Evolutionary conservation across 2,113 vertebrate species (phyloP).

Genomic region (Kobus ellipsiprymnus): DNA sequence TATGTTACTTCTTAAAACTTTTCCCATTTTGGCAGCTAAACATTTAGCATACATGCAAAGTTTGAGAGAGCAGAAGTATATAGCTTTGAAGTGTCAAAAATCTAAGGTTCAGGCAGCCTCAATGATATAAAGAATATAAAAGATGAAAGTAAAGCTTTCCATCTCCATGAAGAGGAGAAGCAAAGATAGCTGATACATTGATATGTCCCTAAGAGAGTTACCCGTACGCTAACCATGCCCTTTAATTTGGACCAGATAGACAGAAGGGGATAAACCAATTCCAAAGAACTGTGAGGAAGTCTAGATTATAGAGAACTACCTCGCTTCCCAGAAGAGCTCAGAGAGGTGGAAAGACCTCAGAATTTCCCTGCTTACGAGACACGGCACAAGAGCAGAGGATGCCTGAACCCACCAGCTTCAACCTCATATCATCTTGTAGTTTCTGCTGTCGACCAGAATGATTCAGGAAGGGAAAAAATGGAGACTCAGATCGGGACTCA

Average conservation of each 20-base stretch:
- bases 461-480: neutral
- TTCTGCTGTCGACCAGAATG: neutral
- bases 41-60: neutral
- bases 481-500: neutral
- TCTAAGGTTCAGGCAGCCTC: neutral
- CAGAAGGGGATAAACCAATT: neutral
- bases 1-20: neutral
- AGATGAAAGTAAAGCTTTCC: neutral
- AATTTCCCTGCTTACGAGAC: neutral
- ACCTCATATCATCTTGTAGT: neutral
- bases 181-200: neutral
- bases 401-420: neutral
- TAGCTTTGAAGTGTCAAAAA: neutral
- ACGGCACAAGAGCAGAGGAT: neutral
- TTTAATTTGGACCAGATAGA: neutral
- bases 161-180: neutral
- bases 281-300: neutral
- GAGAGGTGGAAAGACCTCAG: neutral
- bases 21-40: neutral
- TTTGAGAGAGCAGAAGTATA: neutral
- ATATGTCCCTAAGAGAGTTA: neutral
- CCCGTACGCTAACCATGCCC: neutral
- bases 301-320: neutral
- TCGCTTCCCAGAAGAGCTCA: neutral
- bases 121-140: neutral